Percentiles rank a stretch among this genome's conserved stretches.
Conservation (phyloP, 2,888 invertebrate genomes). For the Chloroclystis v-ata region DNA sequence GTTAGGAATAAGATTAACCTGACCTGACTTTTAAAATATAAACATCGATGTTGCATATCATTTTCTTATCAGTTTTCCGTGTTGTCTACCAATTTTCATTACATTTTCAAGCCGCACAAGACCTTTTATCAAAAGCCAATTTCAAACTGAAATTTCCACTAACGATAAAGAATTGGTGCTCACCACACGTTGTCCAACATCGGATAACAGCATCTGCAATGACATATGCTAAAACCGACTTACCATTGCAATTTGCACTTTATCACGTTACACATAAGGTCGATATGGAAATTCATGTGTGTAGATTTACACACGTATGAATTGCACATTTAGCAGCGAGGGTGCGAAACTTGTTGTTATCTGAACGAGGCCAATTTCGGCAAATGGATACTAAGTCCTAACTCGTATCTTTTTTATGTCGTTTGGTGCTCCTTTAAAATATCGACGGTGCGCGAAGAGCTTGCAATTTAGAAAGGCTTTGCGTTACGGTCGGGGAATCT, state of each 20-base stretch:
- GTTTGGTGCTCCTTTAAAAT: slow-evolving; percentile 69
- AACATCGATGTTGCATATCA: too few relatives aligned
- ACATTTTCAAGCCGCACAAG: neutral
- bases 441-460: slow-evolving; percentile 60
- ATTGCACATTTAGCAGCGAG: slow-evolving; percentile 75
- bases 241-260: slow-evolving; percentile 22
- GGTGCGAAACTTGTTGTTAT: slow-evolving; percentile 79
- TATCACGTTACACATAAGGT: slow-evolving; percentile 13
- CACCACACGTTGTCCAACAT: slow-evolving; percentile 57
- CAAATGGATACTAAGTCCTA: slow-evolving; percentile 79
- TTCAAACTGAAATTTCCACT: slow-evolving; percentile 34
- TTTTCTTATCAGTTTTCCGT: too few relatives aligned
- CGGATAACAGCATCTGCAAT: slow-evolving; percentile 66
- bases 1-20: too few relatives aligned
- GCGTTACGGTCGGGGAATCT: slow-evolving; percentile 50
- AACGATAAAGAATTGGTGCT: slow-evolving; percentile 51
- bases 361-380: slow-evolving; percentile 76
- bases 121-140: slow-evolving; percentile 14
- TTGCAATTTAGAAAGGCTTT: slow-evolving; percentile 73
- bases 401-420: slow-evolving; percentile 74
- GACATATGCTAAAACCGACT: slow-evolving; percentile 57
- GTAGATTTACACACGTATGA: slow-evolving; percentile 69
- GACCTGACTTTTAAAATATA: too few relatives aligned
- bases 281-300: slow-evolving; percentile 21
- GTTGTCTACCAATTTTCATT: too few relatives aligned